A percentile compares a stretch with the other conserved stretches of the same genome.
Conservation (phyloP, 1,140 invertebrate genomes). For the Parapsyche elsis region DNA sequence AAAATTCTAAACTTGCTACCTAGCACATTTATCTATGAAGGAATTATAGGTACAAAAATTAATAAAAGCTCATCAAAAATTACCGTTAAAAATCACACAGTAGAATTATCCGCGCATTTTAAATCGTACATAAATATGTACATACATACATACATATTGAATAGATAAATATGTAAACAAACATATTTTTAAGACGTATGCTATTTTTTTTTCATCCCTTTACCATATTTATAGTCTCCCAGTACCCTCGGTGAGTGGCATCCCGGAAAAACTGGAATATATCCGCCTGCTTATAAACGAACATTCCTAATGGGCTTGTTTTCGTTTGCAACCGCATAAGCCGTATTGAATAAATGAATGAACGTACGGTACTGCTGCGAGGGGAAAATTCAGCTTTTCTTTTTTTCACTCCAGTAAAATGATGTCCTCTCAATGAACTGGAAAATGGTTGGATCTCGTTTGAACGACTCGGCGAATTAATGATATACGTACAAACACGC, state of each 20-base stretch:
- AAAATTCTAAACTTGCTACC: background rate
- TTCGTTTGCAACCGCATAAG: slow-evolving; percentile 45
- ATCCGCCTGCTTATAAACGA: slow-evolving; percentile 32
- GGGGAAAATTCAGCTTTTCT: slow-evolving; percentile 12
- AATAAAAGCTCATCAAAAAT: no score
- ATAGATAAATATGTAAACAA: background rate
- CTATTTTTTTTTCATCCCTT: background rate
- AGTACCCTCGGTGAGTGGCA: background rate
- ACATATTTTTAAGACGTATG: background rate
- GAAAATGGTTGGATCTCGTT: background rate
- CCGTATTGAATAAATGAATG: slow-evolving; percentile 50
- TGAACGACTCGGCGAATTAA: no score
- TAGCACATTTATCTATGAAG: background rate
- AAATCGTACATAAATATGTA: no score
- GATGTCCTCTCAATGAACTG: slow-evolving; percentile 14
- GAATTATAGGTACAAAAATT: no score
- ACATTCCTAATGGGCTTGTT: slow-evolving; percentile 47
- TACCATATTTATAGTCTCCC: background rate
- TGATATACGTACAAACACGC: no score
- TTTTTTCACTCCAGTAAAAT: background rate
- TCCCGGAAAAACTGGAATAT: slow-evolving; percentile 14
- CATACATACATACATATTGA: background rate
- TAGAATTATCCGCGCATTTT: no score
- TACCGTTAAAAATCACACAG: no score
- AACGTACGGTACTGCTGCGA: background rate